phyloP scores from a whole-genome alignment of 2,797 vertebrate genomes.

The Anguilla anguilla region DNA sequence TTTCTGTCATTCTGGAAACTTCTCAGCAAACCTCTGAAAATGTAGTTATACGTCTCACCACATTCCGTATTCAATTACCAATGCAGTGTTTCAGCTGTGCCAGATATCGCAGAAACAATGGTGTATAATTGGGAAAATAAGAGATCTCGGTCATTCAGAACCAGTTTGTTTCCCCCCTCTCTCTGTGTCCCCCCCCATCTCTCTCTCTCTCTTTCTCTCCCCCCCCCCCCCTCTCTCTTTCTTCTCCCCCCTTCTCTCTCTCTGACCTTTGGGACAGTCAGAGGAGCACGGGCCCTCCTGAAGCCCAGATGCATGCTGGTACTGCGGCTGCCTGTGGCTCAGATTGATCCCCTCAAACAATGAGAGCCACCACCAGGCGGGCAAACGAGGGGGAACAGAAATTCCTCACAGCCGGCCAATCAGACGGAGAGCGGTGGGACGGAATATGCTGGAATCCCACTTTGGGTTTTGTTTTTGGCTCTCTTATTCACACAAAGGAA shows the following conservation, averaged over 20 bases:
- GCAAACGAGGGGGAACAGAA: constrained; percentile 42
- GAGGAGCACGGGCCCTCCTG: constrained; percentile 49
- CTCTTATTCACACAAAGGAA: constrained; percentile 17
- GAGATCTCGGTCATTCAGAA: too few species aligned
- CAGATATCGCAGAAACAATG: too few species aligned
- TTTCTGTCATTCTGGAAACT: constrained; percentile 18
- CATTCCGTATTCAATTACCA: too few species aligned
- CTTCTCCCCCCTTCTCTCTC: background rate
- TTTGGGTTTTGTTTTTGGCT: background rate
- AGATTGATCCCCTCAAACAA: constrained; percentile 71
- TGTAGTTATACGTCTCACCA: too few species aligned
- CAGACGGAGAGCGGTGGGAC: background rate
- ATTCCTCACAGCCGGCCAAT: constrained; percentile 28
- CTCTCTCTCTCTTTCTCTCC: background rate
- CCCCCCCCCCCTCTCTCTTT: background rate
- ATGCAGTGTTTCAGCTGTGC: too few species aligned
- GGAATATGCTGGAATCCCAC: background rate
- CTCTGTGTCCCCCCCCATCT: background rate
- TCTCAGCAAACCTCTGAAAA: background rate
- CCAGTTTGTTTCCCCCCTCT: background rate
- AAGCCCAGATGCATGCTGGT: constrained; percentile 32
- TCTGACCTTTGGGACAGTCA: constrained; percentile 68
- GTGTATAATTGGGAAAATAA: too few species aligned
- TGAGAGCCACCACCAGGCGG: constrained; percentile 23
- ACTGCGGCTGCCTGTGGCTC: constrained; percentile 53